phyloP scores from a whole-genome alignment of 2,888 invertebrate species.

The Eupithecia inturbata region DNA sequence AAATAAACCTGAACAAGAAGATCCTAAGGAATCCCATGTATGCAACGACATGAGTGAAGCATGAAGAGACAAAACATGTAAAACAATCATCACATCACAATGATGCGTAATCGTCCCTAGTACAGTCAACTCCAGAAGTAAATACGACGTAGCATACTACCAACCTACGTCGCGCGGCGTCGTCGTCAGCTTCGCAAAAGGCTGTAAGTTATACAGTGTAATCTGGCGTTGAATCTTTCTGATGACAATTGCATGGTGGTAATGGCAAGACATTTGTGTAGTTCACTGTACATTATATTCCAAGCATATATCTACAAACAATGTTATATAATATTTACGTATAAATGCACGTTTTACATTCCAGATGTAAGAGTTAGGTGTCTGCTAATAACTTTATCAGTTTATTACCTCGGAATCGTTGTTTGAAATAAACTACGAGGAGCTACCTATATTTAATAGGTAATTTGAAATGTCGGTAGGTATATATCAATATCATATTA shows the following conservation, averaged over 20 bases:
- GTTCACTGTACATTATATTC: slow-evolving; percentile 58
- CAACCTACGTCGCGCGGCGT: not conserved
- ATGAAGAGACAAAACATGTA: slow-evolving; percentile 26
- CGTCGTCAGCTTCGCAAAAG: not conserved
- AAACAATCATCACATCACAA: slow-evolving; percentile 43
- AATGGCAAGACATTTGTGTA: not conserved
- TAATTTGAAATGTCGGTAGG: no score
- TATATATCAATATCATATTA: no score
- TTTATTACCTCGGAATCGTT: slow-evolving; percentile 51
- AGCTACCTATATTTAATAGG: no score
- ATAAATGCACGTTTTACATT: slow-evolving; percentile 69
- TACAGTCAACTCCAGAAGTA: slow-evolving; percentile 21
- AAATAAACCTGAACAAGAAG: slow-evolving; percentile 21
- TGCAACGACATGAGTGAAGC: slow-evolving; percentile 24
- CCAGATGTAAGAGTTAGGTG: slow-evolving; percentile 66
- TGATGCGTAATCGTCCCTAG: slow-evolving; percentile 48
- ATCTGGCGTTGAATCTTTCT: not conserved
- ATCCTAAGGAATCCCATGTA: slow-evolving; percentile 28
- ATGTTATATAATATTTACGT: slow-evolving; percentile 65
- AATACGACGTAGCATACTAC: not conserved
- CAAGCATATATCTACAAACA: slow-evolving; percentile 57
- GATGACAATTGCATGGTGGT: not conserved
- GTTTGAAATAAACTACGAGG: slow-evolving; percentile 37
- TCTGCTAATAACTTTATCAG: slow-evolving; percentile 56
- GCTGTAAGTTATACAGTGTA: not conserved